Base-by-base conservation (phyloP, 2,888 invertebrate species). In the Drosophila monieri region DNA sequence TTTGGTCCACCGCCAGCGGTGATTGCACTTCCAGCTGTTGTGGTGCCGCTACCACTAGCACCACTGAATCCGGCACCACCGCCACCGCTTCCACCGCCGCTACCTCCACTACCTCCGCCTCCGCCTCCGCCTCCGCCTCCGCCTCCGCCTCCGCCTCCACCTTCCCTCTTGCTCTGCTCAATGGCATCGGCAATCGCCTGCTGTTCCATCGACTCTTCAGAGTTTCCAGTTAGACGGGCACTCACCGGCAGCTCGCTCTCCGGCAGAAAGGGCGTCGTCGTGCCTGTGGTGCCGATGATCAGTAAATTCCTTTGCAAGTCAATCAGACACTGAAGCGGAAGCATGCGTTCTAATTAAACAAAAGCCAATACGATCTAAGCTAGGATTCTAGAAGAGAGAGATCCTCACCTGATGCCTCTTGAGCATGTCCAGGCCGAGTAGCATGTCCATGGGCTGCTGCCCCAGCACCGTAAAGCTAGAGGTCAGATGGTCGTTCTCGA, bases 381-480 rank as follows among this genome's bases (percentile, higher is more conserved):
- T 32, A 32, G 4, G 32, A 32, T 6, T 32, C 32, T 18, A n/a
- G n/a, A n/a, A 18, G 18, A 18, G 18, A 18, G 18, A 18, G 18
- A 18, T 18, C 0, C 1, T 25, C 30, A 96, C 97, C 94, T 98
- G 98, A 93, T 99, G 99, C 84, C 99, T 93, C 92, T 97, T 98
- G 0, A 99, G 93, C 98, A 99, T 99, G 89, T 99, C 99, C 57
- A 99, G 93, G 0, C 99, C 99, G 12, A 99, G 93, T 61, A 99
- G 92, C 97, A 99, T 98, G 89, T 99, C 99, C 98, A 99, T 98
- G 0, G 98, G 97, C 91, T 99, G 99, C 84, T 99, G 96, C 89
- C 98, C 97, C 48, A 99, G 93, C 39, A 99, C 98, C 30, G 98
- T 98, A 92, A 99, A 99, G 41, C 98, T 98, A 3, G 98, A 98